Evolutionary conservation across 1,140 invertebrate genomes (phyloP), one percentile per base, ranked within the genome.

Genomic region (Bombus fervidus): DNA sequence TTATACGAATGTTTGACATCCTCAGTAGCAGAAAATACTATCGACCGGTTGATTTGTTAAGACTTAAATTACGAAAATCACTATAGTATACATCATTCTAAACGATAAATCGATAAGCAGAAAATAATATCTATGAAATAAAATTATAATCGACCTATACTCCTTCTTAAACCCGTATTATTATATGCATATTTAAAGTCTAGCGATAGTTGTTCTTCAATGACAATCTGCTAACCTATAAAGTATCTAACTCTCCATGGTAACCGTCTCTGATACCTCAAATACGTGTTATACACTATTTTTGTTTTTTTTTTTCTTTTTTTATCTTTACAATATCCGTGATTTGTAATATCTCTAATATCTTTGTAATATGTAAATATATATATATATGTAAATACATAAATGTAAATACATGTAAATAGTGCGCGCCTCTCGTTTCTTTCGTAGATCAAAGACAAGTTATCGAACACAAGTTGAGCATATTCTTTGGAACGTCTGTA

Each of bases 171-270:
- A 39, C 3, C 41, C 22, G 6, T 43, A 41, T 25, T 53, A 8
- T 75, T 9, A 1, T n/a, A 31, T 1, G 1, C 6, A 12, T 75
- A 53, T 25, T 37, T 53, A 1, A 3, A 22, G 28, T 28, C 25
- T 9, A 59, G 3, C 13, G 6, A 77, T 18, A 3, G 2, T n/a
- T 41, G 37, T 41, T 62, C 22, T 31, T 62, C 57, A 25, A 39
- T 77, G n/a, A 28, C 2, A n/a, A 41, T 53, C 10, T 28, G 41
- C 22, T 59, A 71, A 72, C 43, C n/a, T 34, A 25, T 4, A 25
- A 31, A n/a, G 31, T 68, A 22, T 3, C 28, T 59, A 57, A 76
- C 66, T 83, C 73, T 81, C 80, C 69, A 88, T 71, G 83, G 78
- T 79, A 89, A 89, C 72, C 87, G 41, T 22, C 3, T 2, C 64